These are phyloP conservation scores for Sphaerophoria rueppellii DNA, from an alignment of 2,888 invertebrate genomes.

Conservation along the genomic window DNA sequence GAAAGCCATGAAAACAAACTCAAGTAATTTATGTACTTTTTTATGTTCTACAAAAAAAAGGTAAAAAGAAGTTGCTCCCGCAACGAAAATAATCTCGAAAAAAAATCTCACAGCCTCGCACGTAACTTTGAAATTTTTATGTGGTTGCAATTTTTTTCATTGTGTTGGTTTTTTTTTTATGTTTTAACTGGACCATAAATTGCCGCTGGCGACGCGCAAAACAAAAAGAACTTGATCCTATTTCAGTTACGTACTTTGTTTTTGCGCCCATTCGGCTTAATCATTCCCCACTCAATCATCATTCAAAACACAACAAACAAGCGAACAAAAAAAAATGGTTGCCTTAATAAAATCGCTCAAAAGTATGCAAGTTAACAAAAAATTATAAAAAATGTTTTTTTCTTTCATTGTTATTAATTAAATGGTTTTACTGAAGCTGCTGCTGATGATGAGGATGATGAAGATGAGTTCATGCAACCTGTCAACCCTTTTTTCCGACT, in stretches of 20 bases:
- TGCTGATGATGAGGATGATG: not conserved
- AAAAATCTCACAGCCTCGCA: conserved; percentile 24
- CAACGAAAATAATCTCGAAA: not conserved
- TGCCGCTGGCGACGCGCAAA: conserved; percentile 20
- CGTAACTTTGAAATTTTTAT: conserved; percentile 29
- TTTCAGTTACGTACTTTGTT: not conserved
- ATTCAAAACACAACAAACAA: conserved; percentile 4
- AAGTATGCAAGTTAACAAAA: conserved; percentile 39
- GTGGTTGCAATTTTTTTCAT: conserved; percentile 35
- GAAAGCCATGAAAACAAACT: conserved; percentile 61
- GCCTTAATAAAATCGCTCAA: conserved; percentile 25
- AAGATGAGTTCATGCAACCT: conserved; percentile 15
- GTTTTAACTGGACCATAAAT: conserved; percentile 52
- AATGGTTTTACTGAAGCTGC: conserved; percentile 22
- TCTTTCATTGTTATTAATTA: conserved; percentile 51
- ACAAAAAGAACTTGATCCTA: conserved; percentile 14
- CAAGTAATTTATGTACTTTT: conserved; percentile 52
- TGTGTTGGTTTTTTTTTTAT: not conserved
- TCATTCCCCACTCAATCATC: conserved; percentile 52
- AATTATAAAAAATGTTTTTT: conserved; percentile 8
- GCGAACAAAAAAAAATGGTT: not conserved
- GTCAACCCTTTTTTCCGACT: conserved; percentile 41
- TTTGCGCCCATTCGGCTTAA: conserved; percentile 20
- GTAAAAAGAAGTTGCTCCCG: not conserved
- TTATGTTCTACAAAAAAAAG: conserved; percentile 33